These are phyloP conservation scores for Sminthurides bifidus DNA, from an alignment of 1,140 invertebrate species.

Conservation along the genomic window DNA sequence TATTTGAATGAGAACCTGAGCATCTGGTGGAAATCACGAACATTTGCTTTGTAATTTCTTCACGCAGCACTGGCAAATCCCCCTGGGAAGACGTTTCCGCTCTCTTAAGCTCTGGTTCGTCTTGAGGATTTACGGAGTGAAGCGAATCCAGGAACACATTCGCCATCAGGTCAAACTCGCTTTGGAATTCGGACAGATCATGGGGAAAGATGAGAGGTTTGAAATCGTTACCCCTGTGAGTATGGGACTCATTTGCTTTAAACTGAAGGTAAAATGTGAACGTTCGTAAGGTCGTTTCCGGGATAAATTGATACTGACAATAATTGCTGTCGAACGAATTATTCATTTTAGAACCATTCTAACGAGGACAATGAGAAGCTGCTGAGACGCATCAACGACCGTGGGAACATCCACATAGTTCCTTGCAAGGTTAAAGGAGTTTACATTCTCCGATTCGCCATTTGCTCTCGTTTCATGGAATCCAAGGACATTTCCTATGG, in stretches of 20 bases:
- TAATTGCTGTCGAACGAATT: too few species aligned
- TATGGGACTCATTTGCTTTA: conserved; percentile 87
- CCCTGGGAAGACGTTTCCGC: conserved; percentile 83
- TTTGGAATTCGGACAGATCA: conserved; percentile 64
- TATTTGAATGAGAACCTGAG: too few species aligned
- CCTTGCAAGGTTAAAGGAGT: conserved; percentile 72
- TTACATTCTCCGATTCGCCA: conserved; percentile 79
- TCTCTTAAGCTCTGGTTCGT: conserved; percentile 97
- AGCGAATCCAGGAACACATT: conserved; percentile 79
- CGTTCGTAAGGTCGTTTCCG: too few species aligned
- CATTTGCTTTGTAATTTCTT: too few species aligned
- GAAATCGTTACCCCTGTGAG: conserved; percentile 75
- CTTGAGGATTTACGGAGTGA: conserved; percentile 72
- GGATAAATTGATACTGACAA: too few species aligned
- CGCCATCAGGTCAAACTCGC: conserved; percentile 65
- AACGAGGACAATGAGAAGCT: conserved; percentile 58
- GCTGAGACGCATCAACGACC: conserved; percentile 74
- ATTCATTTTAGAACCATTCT: conserved; percentile 67
- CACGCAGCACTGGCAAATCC: conserved; percentile 87
- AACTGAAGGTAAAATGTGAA: conserved; percentile 67
- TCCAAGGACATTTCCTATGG: conserved; percentile 69
- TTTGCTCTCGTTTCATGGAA: conserved; percentile 76
- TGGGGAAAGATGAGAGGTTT: conserved; percentile 58
- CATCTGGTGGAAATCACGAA: too few species aligned
- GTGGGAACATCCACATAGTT: conserved; percentile 86